phyloP scores from a whole-genome alignment of 2,113 vertebrate species.

The Cebidichthys violaceus region DNA sequence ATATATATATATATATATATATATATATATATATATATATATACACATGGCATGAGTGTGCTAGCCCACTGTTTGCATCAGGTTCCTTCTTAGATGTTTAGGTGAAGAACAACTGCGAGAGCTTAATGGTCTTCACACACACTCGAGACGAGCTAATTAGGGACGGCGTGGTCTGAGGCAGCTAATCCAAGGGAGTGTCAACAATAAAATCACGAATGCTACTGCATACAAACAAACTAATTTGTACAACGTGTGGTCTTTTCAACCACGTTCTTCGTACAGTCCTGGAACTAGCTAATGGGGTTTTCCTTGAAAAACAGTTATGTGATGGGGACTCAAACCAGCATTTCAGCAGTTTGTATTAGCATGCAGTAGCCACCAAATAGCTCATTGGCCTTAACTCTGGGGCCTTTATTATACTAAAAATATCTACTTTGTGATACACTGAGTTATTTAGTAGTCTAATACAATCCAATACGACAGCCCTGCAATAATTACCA shows the following conservation, averaged over 20 bases:
- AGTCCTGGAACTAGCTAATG: not conserved
- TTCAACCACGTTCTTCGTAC: not conserved
- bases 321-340: too few relatives aligned
- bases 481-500: not conserved
- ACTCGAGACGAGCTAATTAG: slow-evolving; percentile 36
- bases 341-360: slow-evolving; percentile 12
- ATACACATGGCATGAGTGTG: not conserved
- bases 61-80: not conserved
- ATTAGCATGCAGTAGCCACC: slow-evolving; percentile 43
- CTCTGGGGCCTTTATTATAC: slow-evolving; percentile 35
- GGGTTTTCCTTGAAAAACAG: too few relatives aligned
- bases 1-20: too few relatives aligned
- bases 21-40: too few relatives aligned
- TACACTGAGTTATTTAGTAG: slow-evolving; percentile 16
- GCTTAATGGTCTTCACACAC: slow-evolving; percentile 39
- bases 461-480: not conserved
- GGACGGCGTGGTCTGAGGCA: not conserved
- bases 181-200: slow-evolving; percentile 46
- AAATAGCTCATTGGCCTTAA: slow-evolving; percentile 38
- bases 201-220: slow-evolving; percentile 20
- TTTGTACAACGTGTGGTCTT: not conserved
- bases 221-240: slow-evolving; percentile 32
- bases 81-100: not conserved
- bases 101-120: not conserved
- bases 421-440: slow-evolving; percentile 32